phyloP scores from a whole-genome alignment of 2,113 vertebrate species.

The Oryzias curvinotus region DNA sequence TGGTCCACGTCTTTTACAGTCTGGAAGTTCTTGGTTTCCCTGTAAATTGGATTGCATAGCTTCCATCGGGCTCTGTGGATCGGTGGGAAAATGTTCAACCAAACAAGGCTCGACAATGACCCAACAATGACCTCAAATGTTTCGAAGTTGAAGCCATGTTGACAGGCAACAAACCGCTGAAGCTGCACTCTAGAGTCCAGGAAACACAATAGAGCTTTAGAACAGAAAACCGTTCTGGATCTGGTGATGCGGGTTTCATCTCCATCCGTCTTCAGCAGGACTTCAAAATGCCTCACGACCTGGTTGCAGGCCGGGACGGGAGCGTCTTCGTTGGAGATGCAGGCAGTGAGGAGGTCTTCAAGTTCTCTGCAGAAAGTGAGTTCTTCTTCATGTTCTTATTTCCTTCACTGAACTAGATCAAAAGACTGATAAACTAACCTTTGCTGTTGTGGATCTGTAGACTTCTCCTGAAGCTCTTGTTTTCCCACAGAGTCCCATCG shows the following conservation, averaged over 20 bases:
- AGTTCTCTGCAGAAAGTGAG: slow-evolving; percentile 89
- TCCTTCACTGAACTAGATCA: not conserved
- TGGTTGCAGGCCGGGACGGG: slow-evolving; percentile 81
- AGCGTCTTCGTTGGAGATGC: slow-evolving; percentile 86
- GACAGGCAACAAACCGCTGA: too few species aligned
- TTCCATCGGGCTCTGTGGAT: too few species aligned
- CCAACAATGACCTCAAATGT: too few species aligned
- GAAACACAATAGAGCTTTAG: too few species aligned
- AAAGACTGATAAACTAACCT: not conserved
- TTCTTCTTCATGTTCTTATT: not conserved
- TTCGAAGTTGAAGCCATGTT: too few species aligned
- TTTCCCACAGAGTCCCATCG: slow-evolving; percentile 87
- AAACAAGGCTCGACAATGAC: too few species aligned
- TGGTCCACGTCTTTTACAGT: too few species aligned
- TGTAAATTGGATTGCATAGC: too few species aligned
- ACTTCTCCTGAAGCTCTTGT: slow-evolving; percentile 7
- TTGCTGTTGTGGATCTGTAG: not conserved
- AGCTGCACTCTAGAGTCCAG: too few species aligned
- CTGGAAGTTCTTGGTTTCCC: too few species aligned
- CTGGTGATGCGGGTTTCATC: not conserved
- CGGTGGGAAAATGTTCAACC: too few species aligned
- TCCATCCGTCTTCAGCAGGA: slow-evolving; percentile 67
- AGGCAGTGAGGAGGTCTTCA: slow-evolving; percentile 80
- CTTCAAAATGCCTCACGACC: slow-evolving; percentile 93
- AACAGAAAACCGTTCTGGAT: too few species aligned